These are phyloP conservation scores for Seira sanloemensis DNA, from an alignment of 2,888 invertebrate species.

Conservation along the genomic window DNA sequence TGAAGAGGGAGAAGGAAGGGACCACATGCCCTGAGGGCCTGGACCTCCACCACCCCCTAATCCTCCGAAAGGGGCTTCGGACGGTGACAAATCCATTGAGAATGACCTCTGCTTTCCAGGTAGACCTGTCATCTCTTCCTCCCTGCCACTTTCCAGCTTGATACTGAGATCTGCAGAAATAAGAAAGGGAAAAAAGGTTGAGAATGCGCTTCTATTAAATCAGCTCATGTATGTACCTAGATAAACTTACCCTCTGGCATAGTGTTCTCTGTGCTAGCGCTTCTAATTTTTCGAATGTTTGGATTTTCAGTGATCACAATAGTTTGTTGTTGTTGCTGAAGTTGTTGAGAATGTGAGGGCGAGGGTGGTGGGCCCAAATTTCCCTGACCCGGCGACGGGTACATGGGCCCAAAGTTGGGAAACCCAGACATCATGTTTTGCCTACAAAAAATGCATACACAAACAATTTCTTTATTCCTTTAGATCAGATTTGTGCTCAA, in stretches of 20 bases:
- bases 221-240: no score
- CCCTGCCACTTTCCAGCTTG: slow-evolving; percentile 80
- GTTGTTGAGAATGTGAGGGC: slow-evolving; percentile 76
- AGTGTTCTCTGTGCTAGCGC: slow-evolving; percentile 73
- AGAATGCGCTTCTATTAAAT: no score
- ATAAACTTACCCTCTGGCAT: slow-evolving; percentile 73
- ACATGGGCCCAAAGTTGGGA: slow-evolving; percentile 71
- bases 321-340: slow-evolving; percentile 73
- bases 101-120: slow-evolving; percentile 73
- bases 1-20: slow-evolving; percentile 72
- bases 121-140: slow-evolving; percentile 70
- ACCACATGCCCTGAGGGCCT: slow-evolving; percentile 71
- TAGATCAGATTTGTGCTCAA: neutral
- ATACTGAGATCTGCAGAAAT: slow-evolving; percentile 84
- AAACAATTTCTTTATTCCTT: neutral
- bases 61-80: slow-evolving; percentile 72
- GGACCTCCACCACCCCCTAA: slow-evolving; percentile 69
- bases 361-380: slow-evolving; percentile 78
- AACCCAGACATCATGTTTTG: slow-evolving; percentile 71
- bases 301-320: slow-evolving; percentile 74
- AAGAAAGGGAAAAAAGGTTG: no score
- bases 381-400: slow-evolving; percentile 72
- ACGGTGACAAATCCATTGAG: slow-evolving; percentile 73
- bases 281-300: slow-evolving; percentile 73
- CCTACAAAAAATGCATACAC: slow-evolving; percentile 62